phyloP scores from a whole-genome alignment of 2,797 vertebrate genomes.

The Hylomyscus alleni region DNA sequence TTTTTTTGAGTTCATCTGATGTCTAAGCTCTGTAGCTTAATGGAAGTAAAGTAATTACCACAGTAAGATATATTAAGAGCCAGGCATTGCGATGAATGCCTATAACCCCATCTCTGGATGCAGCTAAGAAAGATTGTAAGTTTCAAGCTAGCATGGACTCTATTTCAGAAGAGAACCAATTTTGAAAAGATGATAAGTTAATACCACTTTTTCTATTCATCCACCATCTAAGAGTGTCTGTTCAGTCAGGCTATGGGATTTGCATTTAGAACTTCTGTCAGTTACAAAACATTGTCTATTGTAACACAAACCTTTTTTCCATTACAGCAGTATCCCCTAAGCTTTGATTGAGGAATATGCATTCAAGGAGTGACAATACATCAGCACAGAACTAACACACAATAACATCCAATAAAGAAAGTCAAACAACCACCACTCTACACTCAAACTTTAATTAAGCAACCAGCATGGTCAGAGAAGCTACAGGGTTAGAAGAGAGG shows the following conservation, averaged over 20 bases:
- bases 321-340: constrained; percentile 10
- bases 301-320: not conserved
- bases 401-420: not conserved
- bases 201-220: constrained; percentile 34
- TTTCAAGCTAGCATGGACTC: not conserved
- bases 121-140: not conserved
- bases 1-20: constrained; percentile 1
- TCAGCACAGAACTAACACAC: constrained; percentile 6
- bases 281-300: constrained; percentile 41
- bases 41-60: constrained; percentile 21
- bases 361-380: constrained; percentile 18
- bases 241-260: not conserved
- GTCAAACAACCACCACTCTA: not conserved
- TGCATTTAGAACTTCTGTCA: not conserved
- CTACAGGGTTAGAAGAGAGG: not conserved
- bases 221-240: not conserved
- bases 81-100: not conserved
- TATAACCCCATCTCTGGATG: not conserved
- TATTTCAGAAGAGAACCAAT: not conserved
- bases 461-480: not conserved
- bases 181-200: not conserved
- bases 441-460: not conserved
- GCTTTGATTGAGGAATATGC: not conserved
- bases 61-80: constrained; percentile 41
- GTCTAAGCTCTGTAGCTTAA: constrained; percentile 9